phyloP scores from a whole-genome alignment of 2,888 invertebrate species.

The Drosophila atripex region DNA sequence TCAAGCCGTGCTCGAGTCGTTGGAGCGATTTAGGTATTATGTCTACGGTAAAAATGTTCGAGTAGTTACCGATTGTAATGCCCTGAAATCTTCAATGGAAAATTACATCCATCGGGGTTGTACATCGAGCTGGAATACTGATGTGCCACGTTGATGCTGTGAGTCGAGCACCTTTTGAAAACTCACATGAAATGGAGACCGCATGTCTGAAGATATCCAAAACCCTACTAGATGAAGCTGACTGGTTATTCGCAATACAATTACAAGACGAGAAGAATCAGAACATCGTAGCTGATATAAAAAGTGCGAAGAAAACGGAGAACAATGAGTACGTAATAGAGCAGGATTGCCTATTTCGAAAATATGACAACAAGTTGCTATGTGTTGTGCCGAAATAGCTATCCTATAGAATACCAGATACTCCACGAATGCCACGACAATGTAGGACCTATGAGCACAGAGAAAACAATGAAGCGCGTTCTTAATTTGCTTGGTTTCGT shows the following conservation, averaged over 20 bases:
- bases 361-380: too few relatives aligned
- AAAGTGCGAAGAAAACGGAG: neutral
- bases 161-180: neutral
- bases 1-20: too few relatives aligned
- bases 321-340: conserved; percentile 20
- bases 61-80: too few relatives aligned
- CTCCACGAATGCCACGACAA: too few relatives aligned
- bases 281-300: conserved; percentile 7
- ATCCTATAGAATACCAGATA: neutral
- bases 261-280: conserved; percentile 26
- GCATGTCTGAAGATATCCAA: conserved; percentile 22
- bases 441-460: too few relatives aligned
- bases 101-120: too few relatives aligned
- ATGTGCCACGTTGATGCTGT: conserved; percentile 3
- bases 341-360: conserved; percentile 14
- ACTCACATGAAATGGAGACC: conserved; percentile 36
- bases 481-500: too few relatives aligned
- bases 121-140: too few relatives aligned
- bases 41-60: too few relatives aligned
- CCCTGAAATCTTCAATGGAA: too few relatives aligned
- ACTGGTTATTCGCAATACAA: conserved; percentile 52
- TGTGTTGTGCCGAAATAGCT: conserved; percentile 17
- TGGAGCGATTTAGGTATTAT: too few relatives aligned
- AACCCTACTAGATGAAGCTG: conserved; percentile 18
- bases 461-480: too few relatives aligned